A percentile compares a stretch with the other conserved stretches of the same genome.
Conservation (phyloP, 2,888 invertebrate genomes). For the Crepidodera aurea region DNA sequence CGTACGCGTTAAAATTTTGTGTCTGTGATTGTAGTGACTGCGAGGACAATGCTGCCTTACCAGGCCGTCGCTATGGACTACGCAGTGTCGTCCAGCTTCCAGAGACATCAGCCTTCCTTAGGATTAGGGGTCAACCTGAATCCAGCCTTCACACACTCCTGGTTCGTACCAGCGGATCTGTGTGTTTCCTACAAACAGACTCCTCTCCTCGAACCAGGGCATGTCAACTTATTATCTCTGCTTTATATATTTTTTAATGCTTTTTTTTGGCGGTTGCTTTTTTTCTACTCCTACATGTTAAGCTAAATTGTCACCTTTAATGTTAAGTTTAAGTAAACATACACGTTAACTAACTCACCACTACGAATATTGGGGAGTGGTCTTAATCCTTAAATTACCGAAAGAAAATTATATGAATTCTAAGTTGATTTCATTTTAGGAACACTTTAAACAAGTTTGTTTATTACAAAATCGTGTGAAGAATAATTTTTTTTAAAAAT, state of each 20-base stretch:
- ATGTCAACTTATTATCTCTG: conserved; percentile 71
- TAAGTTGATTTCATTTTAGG: no score
- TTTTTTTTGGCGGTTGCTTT: conserved; percentile 29
- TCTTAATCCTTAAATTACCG: no score
- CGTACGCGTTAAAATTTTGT: conserved; percentile 18
- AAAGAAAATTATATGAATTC: no score
- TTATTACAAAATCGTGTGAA: no score
- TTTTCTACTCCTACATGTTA: conserved; percentile 10
- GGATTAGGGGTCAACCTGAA: conserved; percentile 69
- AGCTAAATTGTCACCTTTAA: background rate
- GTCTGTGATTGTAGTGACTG: conserved; percentile 34
- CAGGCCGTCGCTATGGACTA: conserved; percentile 90
- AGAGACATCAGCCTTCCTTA: conserved; percentile 57
- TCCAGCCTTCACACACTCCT: conserved; percentile 91
- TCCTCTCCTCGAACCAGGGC: conserved; percentile 92
- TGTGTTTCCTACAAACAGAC: conserved; percentile 85
- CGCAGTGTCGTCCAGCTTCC: conserved; percentile 66
- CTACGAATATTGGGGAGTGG: no score
- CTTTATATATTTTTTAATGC: conserved; percentile 39
- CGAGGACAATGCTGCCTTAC: conserved; percentile 78
- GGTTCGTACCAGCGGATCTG: conserved; percentile 94
- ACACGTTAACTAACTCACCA: conserved; percentile 2
- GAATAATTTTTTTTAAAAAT: no score
- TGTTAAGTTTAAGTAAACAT: background rate
- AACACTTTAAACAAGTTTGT: no score